Conservation (phyloP, 2,797 vertebrate species). For the Chanos chanos region DNA sequence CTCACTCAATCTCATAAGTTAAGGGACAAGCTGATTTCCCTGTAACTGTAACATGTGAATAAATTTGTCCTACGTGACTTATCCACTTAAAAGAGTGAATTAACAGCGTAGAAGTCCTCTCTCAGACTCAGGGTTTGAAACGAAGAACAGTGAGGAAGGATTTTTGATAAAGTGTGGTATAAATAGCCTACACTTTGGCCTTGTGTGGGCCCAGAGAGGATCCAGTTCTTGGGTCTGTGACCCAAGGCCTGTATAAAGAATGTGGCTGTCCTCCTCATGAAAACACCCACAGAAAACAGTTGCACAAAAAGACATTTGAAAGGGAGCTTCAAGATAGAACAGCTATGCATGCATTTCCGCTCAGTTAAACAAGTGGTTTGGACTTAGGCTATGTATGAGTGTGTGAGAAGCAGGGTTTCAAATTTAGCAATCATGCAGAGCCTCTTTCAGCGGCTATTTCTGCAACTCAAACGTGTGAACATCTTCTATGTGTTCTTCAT, state of each 20-base stretch:
- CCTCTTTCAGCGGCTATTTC: too few relatives aligned
- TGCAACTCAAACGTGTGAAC: too few relatives aligned
- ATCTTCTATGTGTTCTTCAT: too few relatives aligned
- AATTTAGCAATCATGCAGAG: too few relatives aligned
- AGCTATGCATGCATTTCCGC: background rate
- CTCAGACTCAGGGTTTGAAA: too few relatives aligned
- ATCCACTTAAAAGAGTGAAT: too few relatives aligned
- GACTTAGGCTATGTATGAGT: background rate
- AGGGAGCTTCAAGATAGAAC: background rate
- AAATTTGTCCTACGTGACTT: too few relatives aligned
- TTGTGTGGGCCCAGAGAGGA: conserved; percentile 10
- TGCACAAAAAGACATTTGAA: conserved; percentile 2
- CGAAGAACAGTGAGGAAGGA: too few relatives aligned
- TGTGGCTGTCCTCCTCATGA: conserved; percentile 16
- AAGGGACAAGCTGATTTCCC: too few relatives aligned
- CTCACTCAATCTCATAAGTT: background rate
- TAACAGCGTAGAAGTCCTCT: too few relatives aligned
- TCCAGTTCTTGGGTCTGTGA: conserved; percentile 19
- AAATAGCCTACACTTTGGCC: conserved; percentile 31
- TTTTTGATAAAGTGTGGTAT: conserved; percentile 15
- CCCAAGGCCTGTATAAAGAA: conserved; percentile 16
- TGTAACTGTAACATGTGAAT: too few relatives aligned
- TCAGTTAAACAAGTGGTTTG: background rate
- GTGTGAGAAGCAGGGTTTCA: background rate
- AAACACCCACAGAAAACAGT: background rate